Evolutionary conservation across 1,140 invertebrate species (phyloP), one percentile per base, ranked within the genome.

Genomic region (Diabrotica virgifera): DNA sequence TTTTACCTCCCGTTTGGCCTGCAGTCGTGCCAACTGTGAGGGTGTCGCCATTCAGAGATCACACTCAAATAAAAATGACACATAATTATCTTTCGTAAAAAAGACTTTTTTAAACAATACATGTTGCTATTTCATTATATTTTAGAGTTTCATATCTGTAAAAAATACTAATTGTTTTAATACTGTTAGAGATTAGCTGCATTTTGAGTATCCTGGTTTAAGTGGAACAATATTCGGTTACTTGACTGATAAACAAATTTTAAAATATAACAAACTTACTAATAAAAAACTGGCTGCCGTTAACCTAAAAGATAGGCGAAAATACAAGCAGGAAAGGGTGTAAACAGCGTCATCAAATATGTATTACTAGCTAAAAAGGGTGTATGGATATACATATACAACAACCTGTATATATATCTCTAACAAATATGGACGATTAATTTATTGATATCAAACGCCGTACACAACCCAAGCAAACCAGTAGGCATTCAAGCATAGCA

Each of bases 391-490:
- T 54, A 54, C 69, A 71, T 72, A 71, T 74, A 76, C 74, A 74
- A 69, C 70, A 68, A 67, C 68, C 63, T 70, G 71, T 72, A 74
- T 74, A 72, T 66, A 70, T 72, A 68, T 65, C 62, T 74, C 74
- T 76, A 76, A 76, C 67, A 73, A 68, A 74, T 72, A 76, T 76
- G 74, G 74, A 76, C 74, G 74, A 76, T 76, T 74, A 76, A 54
- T 62, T 74, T 75, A 72, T 74, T 76, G 74, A 76, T 76, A 76
- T 76, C 66, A 70, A 61, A 63, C 67, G 68, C 51, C 46, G 37
- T 14, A 62, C 56, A 13, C 40, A 59, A 63, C 62, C 61, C 64
- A 68, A 64, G 65, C 68, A 60, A 61, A 52, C 37, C 40, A n/a
- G n/a, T 46, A 46, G 40, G 40, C 40, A n/a, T 46, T 46, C 40